Base-by-base conservation (phyloP, 64 coral and sea anemone species). In the Acropora yongei region DNA sequence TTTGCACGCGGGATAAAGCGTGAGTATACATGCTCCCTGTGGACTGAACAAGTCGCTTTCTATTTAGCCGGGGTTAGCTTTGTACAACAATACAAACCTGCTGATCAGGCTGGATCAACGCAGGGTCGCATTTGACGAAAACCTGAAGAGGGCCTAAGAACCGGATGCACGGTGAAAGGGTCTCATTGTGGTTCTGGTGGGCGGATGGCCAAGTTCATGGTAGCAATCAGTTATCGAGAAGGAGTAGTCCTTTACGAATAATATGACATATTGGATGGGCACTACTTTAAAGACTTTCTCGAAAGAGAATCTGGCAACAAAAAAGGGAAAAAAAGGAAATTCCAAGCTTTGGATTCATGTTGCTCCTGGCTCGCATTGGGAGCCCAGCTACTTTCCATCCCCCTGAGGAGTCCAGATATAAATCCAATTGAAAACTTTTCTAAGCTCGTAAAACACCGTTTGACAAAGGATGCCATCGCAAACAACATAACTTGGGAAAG, bases 351-450 rank as follows among this genome's bases (percentile, higher is more conserved):
- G 20, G 18, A 18, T 86, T 17, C 82, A 50, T 30, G 47, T 47
- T 20, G 19, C 8, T 43, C 85, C 66, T 74, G 43, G 58, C 44
- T 14, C 44, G 42, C 3, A 49, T 49, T 47, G 47, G 67, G 67
- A 40, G 19, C 41, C 2, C 9, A 86, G 69, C 20, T 69, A 46
- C 40, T 72, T 8, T 18, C 58, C 6, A 69, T 86, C 58, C 58
- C 82, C 6, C 82, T 63, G 11, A 67, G 82, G 13, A 69, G 60
- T 1, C 1, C 49, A 47, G 60, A 86, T 41, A 46, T 86, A 69
- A 86, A 86, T 71, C 49, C 47, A 1, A 84, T 91, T 44, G 89
- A 84, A 63, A 91, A 84, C 47, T 16, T 84, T 76, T 84, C 84
- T 76, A 44, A 76, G 7, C n/a, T 82, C 9, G n/a, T 82, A 47